These are phyloP conservation scores for Eristalis intricaria DNA, from an alignment of 2,888 invertebrate genomes.

Conservation along the genomic window DNA sequence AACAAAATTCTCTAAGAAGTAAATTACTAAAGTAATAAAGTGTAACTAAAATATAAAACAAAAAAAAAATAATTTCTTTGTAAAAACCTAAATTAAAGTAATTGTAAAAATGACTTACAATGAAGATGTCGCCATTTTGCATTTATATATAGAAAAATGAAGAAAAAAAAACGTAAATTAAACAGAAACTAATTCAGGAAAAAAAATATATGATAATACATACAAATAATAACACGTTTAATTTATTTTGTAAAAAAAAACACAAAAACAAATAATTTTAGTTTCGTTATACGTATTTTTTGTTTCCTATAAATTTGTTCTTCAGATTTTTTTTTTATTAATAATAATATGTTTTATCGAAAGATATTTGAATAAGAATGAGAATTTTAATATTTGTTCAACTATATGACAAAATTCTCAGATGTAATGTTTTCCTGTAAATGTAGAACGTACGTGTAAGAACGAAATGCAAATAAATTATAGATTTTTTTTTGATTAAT, in stretches of 20 bases:
- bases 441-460: conserved; percentile 48
- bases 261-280: conserved; percentile 17
- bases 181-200: conserved; percentile 33
- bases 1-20: conserved; percentile 50
- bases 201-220: conserved; percentile 43
- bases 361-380: conserved; percentile 13
- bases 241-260: conserved; percentile 52
- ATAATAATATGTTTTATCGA: not conserved
- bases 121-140: conserved; percentile 81
- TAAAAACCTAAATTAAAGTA: conserved; percentile 75
- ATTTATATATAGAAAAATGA: conserved; percentile 73
- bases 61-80: conserved; percentile 80
- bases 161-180: conserved; percentile 5
- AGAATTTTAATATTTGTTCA: conserved; percentile 24
- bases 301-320: conserved; percentile 58
- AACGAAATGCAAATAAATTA: conserved; percentile 20
- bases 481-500: conserved; percentile 43
- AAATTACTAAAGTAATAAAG: conserved; percentile 73
- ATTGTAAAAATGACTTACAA: conserved; percentile 70
- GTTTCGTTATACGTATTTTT: conserved; percentile 50
- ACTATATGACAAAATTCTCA: conserved; percentile 38
- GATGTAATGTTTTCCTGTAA: conserved; percentile 59
- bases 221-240: conserved; percentile 43
- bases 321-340: not conserved
- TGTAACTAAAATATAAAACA: conserved; percentile 73